phyloP scores from a whole-genome alignment of 2,113 vertebrate genomes.

The Sarotherodon lohbergeri region DNA sequence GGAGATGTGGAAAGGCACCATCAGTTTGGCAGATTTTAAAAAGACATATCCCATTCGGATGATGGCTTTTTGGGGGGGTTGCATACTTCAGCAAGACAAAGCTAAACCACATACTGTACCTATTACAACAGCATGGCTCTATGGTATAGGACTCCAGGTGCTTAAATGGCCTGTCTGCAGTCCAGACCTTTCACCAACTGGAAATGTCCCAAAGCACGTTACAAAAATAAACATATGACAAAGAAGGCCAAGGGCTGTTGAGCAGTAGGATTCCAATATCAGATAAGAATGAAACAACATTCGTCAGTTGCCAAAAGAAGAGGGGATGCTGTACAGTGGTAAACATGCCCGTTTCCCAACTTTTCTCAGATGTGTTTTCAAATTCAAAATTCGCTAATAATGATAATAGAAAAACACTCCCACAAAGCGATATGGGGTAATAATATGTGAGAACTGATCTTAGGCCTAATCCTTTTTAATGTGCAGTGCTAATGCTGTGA shows the following conservation, averaged over 20 bases:
- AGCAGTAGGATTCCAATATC: neutral
- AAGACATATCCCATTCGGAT: neutral
- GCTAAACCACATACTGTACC: neutral
- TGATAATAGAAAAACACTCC: neutral
- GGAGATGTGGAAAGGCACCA: neutral
- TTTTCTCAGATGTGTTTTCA: neutral
- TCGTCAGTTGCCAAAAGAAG: neutral
- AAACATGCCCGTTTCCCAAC: neutral
- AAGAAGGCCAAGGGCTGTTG: neutral
- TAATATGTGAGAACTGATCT: neutral
- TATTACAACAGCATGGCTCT: neutral
- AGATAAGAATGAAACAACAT: neutral
- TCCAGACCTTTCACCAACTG: neutral
- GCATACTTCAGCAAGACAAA: neutral
- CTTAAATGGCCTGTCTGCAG: accelerated
- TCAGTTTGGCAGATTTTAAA: neutral
- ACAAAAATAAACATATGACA: neutral
- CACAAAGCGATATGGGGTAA: neutral
- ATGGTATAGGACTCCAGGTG: neutral
- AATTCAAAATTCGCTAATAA: neutral
- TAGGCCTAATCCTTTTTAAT: neutral
- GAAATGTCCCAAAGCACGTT: neutral
- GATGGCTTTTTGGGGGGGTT: neutral
- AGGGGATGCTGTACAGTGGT: neutral
- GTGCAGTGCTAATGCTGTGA: neutral